Percentiles rank a stretch among this genome's conserved stretches.
Conservation (phyloP, 2,797 vertebrate genomes). For the Coreius guichenoti region DNA sequence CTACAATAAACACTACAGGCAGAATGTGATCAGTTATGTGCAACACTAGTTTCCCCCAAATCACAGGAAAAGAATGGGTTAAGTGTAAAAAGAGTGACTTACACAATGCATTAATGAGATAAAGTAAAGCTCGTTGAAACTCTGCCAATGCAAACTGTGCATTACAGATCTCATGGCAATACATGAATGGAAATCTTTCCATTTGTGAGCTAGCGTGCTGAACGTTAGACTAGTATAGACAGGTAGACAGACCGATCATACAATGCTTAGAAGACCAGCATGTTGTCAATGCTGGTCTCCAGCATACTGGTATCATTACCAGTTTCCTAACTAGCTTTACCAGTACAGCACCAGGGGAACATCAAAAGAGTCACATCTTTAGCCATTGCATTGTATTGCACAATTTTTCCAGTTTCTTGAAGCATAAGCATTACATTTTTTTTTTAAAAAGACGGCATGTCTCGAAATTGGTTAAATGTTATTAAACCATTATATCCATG, state of each 20-base stretch:
- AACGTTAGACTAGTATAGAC: slow-evolving; percentile 31
- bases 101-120: background rate
- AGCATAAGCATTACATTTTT: background rate
- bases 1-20: background rate
- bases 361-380: background rate
- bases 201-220: background rate
- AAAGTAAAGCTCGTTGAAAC: slow-evolving; percentile 6
- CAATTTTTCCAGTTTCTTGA: background rate
- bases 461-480: background rate
- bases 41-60: background rate
- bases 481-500: background rate
- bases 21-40: background rate
- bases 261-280: slow-evolving; percentile 8
- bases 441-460: background rate
- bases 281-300: background rate
- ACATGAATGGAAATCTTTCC: slow-evolving; percentile 5
- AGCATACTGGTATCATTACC: background rate
- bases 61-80: background rate
- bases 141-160: slow-evolving; percentile 25
- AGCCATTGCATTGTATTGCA: background rate
- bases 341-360: background rate
- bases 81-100: background rate
- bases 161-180: slow-evolving; percentile 11
- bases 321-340: background rate
- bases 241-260: slow-evolving; percentile 7